Evolutionary conservation across 2,113 vertebrate species (phyloP).

Genomic region (Podilymbus podiceps): DNA sequence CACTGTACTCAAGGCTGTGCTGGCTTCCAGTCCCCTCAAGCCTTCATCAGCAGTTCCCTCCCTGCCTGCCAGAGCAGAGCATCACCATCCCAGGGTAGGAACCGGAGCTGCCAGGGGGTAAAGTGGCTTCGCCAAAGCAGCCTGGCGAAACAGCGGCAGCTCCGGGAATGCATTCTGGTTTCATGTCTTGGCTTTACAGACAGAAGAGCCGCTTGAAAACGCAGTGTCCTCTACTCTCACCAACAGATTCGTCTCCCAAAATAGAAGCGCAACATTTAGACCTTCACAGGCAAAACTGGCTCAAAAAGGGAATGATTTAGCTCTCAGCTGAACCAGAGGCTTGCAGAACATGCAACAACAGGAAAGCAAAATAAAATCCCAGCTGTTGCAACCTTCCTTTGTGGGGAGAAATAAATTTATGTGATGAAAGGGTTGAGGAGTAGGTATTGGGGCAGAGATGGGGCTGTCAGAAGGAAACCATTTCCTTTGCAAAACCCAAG

Average conservation of each 20-base stretch:
- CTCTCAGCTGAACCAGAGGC: background rate
- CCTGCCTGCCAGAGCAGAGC: background rate
- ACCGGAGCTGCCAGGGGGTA: background rate
- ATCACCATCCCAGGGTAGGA: background rate
- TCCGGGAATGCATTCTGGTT: background rate
- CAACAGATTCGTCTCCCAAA: background rate
- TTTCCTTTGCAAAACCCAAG: background rate
- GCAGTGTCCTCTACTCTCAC: background rate
- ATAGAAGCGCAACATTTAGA: background rate
- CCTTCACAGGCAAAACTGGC: background rate
- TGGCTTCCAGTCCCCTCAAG: background rate
- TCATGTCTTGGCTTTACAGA: background rate
- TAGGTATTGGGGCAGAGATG: background rate
- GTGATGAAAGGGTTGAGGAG: background rate
- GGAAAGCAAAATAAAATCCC: background rate
- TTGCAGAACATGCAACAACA: background rate
- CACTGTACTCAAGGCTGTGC: background rate
- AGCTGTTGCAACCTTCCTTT: background rate
- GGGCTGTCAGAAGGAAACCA: background rate
- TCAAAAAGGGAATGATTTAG: background rate
- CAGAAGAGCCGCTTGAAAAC: background rate
- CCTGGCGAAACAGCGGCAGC: background rate
- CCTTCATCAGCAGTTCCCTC: background rate
- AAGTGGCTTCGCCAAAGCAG: background rate
- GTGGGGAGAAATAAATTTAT: background rate